Base-by-base conservation (phyloP, 2,888 invertebrate genomes). In the Melangyna quadrimaculata region DNA sequence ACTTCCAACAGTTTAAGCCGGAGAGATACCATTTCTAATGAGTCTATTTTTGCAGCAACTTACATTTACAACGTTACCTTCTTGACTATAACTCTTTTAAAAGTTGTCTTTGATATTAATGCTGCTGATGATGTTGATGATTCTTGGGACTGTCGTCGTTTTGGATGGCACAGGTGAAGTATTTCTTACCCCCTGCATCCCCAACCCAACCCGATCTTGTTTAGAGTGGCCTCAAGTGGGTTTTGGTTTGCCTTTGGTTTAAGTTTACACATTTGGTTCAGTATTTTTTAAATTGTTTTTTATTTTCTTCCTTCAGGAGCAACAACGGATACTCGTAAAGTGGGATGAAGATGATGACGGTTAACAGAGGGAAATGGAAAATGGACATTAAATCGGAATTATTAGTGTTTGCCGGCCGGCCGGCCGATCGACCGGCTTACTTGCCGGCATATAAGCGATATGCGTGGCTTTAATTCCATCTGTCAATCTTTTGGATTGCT, bases 121-220 rank as follows among this genome's bases (percentile, higher is more conserved):
- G 59, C 59, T 37, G 71, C 37, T 35, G 73, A 73, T 74, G 63
- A 63, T 29, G 65, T 45, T 65, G 63, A 69, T 35, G 57, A 61
- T 63, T 73, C 61, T 45, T 55, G 14, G 3, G 59, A 14, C 63
- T 78, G 78, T 69, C 73, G 69, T 74, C 70, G 67, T 70, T 79
- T 71, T 67, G 43, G 67, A 71, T 75, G 84, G 71, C 75, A 84
- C 84, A 84, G 84, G 79, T 84, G 84, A 71, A 75, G 75, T 70
- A n/a, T n/a, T n/a, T 71, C 27, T 55, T 51, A 9, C 51, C 51
- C 19, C 51, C 51, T 14, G 24, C 24, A 24, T 12, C 75, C 59
- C 51, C 32, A 29, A 65, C 53, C 65, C 51, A n/a, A n/a, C 61
- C 43, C 78, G 63, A 53, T 43, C 69, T 69, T 73, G 78, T 67